A percentile compares a stretch with the other conserved stretches of the same genome.
These are phyloP conservation scores for Acrossocheilus wenchowensis DNA, from an alignment of 2,797 vertebrate genomes.

Conservation along the genomic window DNA sequence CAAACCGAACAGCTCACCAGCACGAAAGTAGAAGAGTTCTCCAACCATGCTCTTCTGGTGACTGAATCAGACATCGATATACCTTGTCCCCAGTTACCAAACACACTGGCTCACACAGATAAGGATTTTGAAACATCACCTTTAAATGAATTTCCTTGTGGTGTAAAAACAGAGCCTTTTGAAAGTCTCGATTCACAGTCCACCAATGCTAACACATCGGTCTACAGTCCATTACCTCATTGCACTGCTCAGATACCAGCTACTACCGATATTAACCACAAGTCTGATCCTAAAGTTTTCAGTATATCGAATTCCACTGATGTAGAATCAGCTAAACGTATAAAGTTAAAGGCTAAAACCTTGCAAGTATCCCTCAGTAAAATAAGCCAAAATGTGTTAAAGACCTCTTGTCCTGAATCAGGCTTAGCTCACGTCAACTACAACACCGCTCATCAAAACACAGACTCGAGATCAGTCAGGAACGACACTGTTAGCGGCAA, in stretches of 20 bases:
- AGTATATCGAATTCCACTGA: background rate
- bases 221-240: conserved; percentile 25
- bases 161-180: conserved; percentile 55
- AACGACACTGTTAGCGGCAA: background rate
- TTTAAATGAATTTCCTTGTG: conserved; percentile 23
- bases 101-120: conserved; percentile 8
- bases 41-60: background rate
- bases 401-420: background rate
- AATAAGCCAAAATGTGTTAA: background rate
- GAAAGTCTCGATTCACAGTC: conserved; percentile 26
- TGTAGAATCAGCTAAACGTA: background rate
- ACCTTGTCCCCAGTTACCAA: background rate
- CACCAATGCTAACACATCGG: background rate
- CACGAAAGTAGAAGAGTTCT: conserved; percentile 24
- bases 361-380: conserved; percentile 3
- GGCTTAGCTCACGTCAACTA: conserved; percentile 10
- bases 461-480: conserved; percentile 7
- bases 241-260: conserved; percentile 13
- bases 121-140: conserved; percentile 13
- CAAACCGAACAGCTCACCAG: conserved; percentile 7
- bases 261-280: background rate
- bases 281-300: conserved; percentile 31
- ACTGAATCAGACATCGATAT: background rate
- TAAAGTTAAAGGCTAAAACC: background rate
- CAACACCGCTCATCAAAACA: background rate